Evolutionary conservation across 2,888 invertebrate species (phyloP).

Genomic region (Dasysyrphus albostriatus): DNA sequence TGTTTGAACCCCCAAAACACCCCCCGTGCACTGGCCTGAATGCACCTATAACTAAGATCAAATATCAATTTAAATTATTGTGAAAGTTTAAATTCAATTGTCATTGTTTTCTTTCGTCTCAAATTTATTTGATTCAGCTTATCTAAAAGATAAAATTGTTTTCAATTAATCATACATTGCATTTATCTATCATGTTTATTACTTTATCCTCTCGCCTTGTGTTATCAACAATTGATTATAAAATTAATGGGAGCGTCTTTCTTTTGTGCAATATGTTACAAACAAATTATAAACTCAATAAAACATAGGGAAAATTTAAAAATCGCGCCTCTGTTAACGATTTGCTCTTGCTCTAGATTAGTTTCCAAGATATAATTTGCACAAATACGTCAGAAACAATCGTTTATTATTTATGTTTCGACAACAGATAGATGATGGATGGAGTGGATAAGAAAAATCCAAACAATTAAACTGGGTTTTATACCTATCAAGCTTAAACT

Average conservation of each 20-base stretch:
- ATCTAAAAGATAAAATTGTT: neutral
- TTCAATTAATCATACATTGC: neutral
- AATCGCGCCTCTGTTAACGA: neutral
- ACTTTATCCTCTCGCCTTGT: neutral
- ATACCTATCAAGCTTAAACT: neutral
- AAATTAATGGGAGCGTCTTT: neutral
- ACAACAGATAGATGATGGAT: neutral
- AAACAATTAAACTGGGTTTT: neutral
- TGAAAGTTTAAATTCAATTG: neutral
- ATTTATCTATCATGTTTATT: neutral
- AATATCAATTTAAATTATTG: neutral
- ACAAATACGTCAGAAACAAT: neutral
- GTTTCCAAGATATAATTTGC: neutral
- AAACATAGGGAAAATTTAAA: neutral
- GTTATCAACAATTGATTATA: slow-evolving; percentile 2
- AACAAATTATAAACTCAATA: neutral
- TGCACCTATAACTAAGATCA: neutral
- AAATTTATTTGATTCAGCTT: neutral
- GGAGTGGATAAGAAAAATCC: neutral
- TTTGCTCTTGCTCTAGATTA: slow-evolving; percentile 2
- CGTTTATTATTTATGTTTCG: neutral
- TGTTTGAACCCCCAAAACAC: too few species aligned
- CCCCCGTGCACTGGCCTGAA: too few species aligned
- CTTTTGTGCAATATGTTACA: neutral
- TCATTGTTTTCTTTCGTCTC: neutral